These are phyloP conservation scores for Ceratotherium simum DNA, from an alignment of 2,113 vertebrate genomes.

Conservation along the genomic window DNA sequence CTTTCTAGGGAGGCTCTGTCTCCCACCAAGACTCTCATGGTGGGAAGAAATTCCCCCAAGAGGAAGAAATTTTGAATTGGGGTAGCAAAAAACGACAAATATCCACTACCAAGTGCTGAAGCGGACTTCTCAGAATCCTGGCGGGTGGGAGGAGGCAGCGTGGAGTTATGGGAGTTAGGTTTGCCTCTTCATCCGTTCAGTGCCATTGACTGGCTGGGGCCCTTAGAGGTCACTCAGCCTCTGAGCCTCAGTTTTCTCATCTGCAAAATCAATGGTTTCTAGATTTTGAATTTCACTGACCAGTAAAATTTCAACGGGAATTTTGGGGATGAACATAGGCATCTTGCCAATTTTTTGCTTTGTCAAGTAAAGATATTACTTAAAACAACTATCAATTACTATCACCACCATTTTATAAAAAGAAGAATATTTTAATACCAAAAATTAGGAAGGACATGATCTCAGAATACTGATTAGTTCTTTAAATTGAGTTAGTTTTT, in stretches of 20 bases:
- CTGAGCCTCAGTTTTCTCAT: neutral
- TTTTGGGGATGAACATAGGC: neutral
- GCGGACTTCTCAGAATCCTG: neutral
- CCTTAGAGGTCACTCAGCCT: neutral
- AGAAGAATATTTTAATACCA: neutral
- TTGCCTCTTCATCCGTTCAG: neutral
- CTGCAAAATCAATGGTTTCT: slow-evolving; percentile 61
- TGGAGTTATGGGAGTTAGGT: neutral
- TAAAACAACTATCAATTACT: neutral
- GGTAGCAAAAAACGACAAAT: neutral
- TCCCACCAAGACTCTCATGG: neutral
- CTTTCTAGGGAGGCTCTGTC: neutral
- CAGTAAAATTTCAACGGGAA: slow-evolving; percentile 14
- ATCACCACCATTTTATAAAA: neutral
- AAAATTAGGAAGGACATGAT: neutral
- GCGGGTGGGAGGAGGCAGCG: neutral
- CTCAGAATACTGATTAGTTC: slow-evolving; percentile 15
- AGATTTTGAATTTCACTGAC: slow-evolving; percentile 18
- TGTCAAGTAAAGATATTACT: neutral
- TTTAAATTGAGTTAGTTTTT: neutral
- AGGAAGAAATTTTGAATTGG: neutral
- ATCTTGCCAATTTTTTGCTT: neutral
- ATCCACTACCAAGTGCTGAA: neutral
- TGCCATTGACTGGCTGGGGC: neutral
- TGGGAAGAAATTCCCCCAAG: neutral